Evolutionary conservation across 2,797 vertebrate species (phyloP).

Genomic region (Hydrolagus colliei): DNA sequence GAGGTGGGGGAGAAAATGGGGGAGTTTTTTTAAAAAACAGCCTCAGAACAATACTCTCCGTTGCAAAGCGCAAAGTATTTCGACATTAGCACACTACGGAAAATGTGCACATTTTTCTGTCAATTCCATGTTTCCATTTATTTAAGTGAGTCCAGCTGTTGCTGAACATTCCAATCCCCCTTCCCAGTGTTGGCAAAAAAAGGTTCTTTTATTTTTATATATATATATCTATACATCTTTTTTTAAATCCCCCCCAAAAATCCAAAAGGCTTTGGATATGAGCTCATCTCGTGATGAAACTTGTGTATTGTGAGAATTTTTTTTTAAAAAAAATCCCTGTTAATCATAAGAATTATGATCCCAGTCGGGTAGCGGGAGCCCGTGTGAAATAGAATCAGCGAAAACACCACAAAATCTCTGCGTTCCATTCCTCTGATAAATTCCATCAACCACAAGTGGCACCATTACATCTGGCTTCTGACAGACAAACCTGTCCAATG

Average conservation of each 20-base stretch:
- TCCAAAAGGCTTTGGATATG: neutral
- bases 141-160: conserved; percentile 9
- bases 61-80: neutral
- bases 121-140: conserved; percentile 6
- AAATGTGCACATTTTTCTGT: conserved; percentile 4
- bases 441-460: neutral
- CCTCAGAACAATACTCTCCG: neutral
- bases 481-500: neutral
- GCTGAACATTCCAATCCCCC: neutral
- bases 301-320: neutral
- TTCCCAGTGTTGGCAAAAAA: neutral
- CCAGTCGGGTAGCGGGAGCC: too few relatives aligned
- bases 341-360: conserved; percentile 3
- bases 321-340: neutral
- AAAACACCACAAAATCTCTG: neutral
- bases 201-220: too few relatives aligned
- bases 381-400: neutral
- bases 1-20: neutral
- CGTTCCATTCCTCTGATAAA: conserved; percentile 20
- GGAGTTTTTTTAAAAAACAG: too few relatives aligned
- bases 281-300: neutral
- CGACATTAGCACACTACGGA: neutral
- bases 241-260: neutral
- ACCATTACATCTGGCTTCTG: conserved; percentile 2
- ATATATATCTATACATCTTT: too few relatives aligned